A percentile compares a stretch with the other conserved stretches of the same genome.
These are phyloP conservation scores for Etheostoma spectabile DNA, from an alignment of 2,113 vertebrate species.

Conservation along the genomic window DNA sequence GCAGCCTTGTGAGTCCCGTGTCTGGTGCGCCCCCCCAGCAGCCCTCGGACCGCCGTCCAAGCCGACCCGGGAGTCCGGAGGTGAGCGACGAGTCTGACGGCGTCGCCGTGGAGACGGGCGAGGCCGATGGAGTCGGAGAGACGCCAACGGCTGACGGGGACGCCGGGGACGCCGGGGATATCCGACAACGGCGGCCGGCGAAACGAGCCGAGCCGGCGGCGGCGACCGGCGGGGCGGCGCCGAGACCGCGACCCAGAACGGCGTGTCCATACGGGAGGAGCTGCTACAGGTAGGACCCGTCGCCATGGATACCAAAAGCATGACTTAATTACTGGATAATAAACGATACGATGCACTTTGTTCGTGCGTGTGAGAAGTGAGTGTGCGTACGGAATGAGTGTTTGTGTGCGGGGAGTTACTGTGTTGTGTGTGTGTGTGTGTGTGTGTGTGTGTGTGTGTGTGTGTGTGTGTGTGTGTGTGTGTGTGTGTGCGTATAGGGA, in stretches of 20 bases:
- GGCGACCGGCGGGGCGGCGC: fast-evolving
- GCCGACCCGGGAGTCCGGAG: background rate
- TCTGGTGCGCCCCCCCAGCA: background rate
- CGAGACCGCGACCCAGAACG: conserved; percentile 14
- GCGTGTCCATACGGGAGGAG: conserved; percentile 81
- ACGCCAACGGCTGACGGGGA: background rate
- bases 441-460: too few relatives aligned
- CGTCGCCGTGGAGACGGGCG: background rate
- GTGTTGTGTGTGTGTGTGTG: too few relatives aligned
- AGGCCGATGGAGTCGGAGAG: background rate
- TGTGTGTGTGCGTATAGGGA: too few relatives aligned
- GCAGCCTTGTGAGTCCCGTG: too few relatives aligned
- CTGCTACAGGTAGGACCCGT: too few relatives aligned
- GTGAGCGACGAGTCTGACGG: conserved; percentile 11
- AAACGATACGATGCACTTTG: too few relatives aligned
- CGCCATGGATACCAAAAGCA: too few relatives aligned
- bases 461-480: too few relatives aligned
- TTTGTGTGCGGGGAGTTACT: too few relatives aligned
- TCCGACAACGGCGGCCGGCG: background rate
- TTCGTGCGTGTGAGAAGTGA: too few relatives aligned
- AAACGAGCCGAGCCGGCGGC: background rate
- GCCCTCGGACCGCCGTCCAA: background rate
- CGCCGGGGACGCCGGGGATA: background rate
- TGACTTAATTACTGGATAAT: too few relatives aligned
- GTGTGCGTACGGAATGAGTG: too few relatives aligned